Evolutionary conservation across 2,888 invertebrate genomes (phyloP), one percentile per base, ranked within the genome.

Genomic region (Ochropleura plecta): DNA sequence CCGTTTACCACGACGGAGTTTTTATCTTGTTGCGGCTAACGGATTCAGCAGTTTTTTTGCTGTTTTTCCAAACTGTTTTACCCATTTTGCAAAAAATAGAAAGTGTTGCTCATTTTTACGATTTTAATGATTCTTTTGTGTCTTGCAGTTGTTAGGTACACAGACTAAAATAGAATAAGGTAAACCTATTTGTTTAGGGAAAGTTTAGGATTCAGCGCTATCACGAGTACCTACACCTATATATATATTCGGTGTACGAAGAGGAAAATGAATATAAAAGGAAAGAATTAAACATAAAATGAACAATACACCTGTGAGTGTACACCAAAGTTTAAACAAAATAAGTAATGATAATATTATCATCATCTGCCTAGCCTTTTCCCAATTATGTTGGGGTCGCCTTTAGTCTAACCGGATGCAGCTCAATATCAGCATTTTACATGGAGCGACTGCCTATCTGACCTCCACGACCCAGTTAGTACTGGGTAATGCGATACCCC

Each of bases 31-130:
- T 69, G 42, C 51, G 14, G 59, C 51, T 65, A 81, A 75, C 64
- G 64, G 64, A 57, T 74, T 68, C 12, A 42, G 46, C 53, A 53
- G 42, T 51, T 59, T 51, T 51, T 30, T 40, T 40, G 14, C 18
- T n/a, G 42, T 51, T 66, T 75, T 53, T n/a, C 51, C 42, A 57
- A 53, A 53, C 30, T 9, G 9, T 70, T 70, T 53, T 63, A 40
- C 7, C 10, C 12, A 51, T 40, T 76, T 64, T 64, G 14, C 44
- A 65, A 44, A 20, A 12, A 79, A 57, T 57, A 44, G 81, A 64
- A 80, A 68, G 48, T 30, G 44, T n/a, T 18, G 20, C 20, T 20
- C 14, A 10, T 53, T 20, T 51, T 59, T 51, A 55, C 3, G 0
- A 14, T 18, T 42, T n/a, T 18, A 18, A 10, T 42, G 18, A 60